phyloP scores from a whole-genome alignment of 2,797 vertebrate species.

The Ptychobarbus kaznakovi region DNA sequence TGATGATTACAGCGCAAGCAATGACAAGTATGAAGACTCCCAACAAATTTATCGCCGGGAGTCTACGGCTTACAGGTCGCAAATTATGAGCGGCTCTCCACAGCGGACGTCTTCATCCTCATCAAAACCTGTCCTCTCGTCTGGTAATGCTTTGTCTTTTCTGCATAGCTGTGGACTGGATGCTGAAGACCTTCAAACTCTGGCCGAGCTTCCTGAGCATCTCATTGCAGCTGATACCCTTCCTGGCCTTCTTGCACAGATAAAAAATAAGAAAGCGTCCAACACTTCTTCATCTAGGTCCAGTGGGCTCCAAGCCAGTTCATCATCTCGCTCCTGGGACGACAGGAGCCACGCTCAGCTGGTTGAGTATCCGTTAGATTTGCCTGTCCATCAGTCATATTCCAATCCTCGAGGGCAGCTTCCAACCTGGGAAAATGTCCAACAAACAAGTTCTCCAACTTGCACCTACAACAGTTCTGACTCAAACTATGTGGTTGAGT shows the following conservation, averaged over 20 bases:
- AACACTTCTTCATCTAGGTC: slow-evolving; percentile 47
- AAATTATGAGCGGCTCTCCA: not conserved
- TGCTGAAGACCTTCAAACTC: slow-evolving; percentile 70
- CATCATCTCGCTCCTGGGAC: slow-evolving; percentile 23
- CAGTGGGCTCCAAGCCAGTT: slow-evolving; percentile 18
- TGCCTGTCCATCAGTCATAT: not conserved
- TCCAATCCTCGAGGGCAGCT: slow-evolving; percentile 54
- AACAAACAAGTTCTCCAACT: slow-evolving; percentile 4
- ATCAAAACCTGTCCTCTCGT: slow-evolving; percentile 12
- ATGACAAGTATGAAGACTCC: slow-evolving; percentile 44
- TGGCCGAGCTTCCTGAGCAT: slow-evolving; percentile 76
- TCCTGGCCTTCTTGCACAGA: slow-evolving; percentile 72
- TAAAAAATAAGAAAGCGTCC: slow-evolving; percentile 67
- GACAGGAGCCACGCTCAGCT: slow-evolving; percentile 51
- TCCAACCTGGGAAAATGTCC: slow-evolving; percentile 58
- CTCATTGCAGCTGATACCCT: slow-evolving; percentile 74
- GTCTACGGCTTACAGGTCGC: slow-evolving; percentile 29
- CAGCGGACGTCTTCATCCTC: slow-evolving; percentile 28
- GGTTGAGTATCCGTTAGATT: slow-evolving; percentile 55
- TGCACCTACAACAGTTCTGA: not conserved
- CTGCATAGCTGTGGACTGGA: slow-evolving; percentile 78
- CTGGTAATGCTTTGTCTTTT: slow-evolving; percentile 68
- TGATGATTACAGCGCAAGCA: slow-evolving; percentile 38
- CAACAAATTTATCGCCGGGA: slow-evolving; percentile 29
- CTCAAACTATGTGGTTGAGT: slow-evolving; percentile 61